Base-by-base conservation (phyloP, 1,140 invertebrate genomes). In the Caenorhabditis remanei region DNA sequence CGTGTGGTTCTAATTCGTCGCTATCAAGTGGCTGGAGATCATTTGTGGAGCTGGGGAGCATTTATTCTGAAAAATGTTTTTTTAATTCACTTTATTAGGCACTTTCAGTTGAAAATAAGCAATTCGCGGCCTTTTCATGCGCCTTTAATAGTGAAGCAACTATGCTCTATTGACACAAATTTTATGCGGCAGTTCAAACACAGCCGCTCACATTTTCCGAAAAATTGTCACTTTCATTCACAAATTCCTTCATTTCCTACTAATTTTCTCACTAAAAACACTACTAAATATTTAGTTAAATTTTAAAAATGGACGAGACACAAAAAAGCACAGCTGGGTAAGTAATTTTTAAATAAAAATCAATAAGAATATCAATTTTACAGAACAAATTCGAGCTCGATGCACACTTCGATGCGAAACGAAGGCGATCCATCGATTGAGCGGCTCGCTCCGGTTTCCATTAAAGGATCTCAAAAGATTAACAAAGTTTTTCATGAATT, bases 361-460 rank as follows among this genome's bases (percentile, higher is more conserved):
- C 6, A 63, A 41, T 43, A 19, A 43, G 19, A 71, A 46, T 7
- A 16, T 7, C 4, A 11, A 24, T 7, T 46, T 79, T 79, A 24
- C 67, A 79, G 71, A 21, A 24, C 71, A 11, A 79, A 50, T 50
- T 79, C 71, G 4, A 53, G 21, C 46, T 50, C 46, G 0, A 24
- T 79, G 43, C 19, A 46, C 48, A 46, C 13, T 50, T 46, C 67
- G 5, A 2, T 9, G n/a, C 6, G 11, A 41, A 43, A 14, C 13
- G 65, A 65, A 65, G 61, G n/a, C 1, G 43, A 71, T 46, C 6
- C 16, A 71, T 16, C 40, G 13, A 19, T 48, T n/a, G 71, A 79
- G 16, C n/a, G 43, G 11, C 71, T 79, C 21, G 71, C 71, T 79
- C 71, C 71, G 13, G 71, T 79, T 11, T 79, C 71, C n/a, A 4